Percentiles rank a stretch among this genome's conserved stretches.
These are phyloP conservation scores for Pocillopora grandis DNA, from an alignment of 92 coral and sea anemone genomes.

Conservation along the genomic window DNA sequence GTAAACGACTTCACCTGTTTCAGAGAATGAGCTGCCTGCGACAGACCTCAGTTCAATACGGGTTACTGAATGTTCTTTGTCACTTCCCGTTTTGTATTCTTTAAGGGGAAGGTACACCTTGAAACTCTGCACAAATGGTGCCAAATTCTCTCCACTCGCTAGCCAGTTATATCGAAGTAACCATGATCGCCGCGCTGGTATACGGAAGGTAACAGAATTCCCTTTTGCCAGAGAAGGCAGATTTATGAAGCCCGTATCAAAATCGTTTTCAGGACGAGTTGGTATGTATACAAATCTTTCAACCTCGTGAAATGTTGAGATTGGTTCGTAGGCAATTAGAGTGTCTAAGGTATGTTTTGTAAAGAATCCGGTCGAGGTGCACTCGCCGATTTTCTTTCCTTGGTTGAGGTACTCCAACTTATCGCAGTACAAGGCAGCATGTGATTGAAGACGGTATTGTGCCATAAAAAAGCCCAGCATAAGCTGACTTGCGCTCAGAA, in stretches of 20 bases:
- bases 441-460: conserved; percentile 61
- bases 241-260: conserved; percentile 52
- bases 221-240: conserved; percentile 53
- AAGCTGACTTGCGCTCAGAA: conserved; percentile 44
- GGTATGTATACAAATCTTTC: conserved; percentile 63
- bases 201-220: conserved; percentile 44
- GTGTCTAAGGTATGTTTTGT: not conserved
- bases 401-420: conserved; percentile 49
- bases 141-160: conserved; percentile 33
- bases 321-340: conserved; percentile 33
- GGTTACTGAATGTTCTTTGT: conserved; percentile 33
- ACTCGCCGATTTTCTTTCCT: conserved; percentile 29
- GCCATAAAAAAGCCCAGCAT: conserved; percentile 59
- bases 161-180: conserved; percentile 55
- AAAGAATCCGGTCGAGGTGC: conserved; percentile 42
- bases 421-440: conserved; percentile 51
- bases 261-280: conserved; percentile 48
- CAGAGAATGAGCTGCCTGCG: conserved; percentile 41
- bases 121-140: conserved; percentile 57
- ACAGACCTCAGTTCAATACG: conserved; percentile 28
- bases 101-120: conserved; percentile 60
- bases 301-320: conserved; percentile 21
- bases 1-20: conserved; percentile 32
- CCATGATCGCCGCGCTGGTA: conserved; percentile 49
- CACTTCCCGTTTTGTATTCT: conserved; percentile 26